These are phyloP conservation scores for Patella ulyssiponensis DNA, from an alignment of 2,888 invertebrate species.

Conservation along the genomic window DNA sequence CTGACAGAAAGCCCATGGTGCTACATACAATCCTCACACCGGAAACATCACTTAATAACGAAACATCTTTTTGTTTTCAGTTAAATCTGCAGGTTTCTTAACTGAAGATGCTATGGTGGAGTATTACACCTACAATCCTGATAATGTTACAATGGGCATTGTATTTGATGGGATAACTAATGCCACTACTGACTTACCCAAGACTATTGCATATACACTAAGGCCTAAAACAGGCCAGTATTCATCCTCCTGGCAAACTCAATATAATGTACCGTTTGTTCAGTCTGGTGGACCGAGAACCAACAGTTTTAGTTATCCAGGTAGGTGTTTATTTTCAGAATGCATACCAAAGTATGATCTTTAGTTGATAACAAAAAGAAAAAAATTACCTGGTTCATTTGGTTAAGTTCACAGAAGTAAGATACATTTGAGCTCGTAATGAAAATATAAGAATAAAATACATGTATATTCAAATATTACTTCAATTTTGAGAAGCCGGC, in stretches of 20 bases:
- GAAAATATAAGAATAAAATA: too few relatives aligned
- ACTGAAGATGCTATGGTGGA: conserved; percentile 66
- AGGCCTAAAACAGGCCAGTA: conserved; percentile 36
- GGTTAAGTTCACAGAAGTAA: too few relatives aligned
- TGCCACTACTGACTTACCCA: conserved; percentile 24
- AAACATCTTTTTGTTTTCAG: conserved; percentile 11
- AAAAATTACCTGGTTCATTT: too few relatives aligned
- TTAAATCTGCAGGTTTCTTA: conserved; percentile 54
- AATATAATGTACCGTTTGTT: conserved; percentile 38
- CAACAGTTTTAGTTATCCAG: too few relatives aligned
- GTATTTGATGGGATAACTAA: conserved; percentile 39
- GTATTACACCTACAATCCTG: conserved; percentile 35
- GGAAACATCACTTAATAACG: background rate
- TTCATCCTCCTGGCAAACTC: conserved; percentile 41
- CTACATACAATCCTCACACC: too few relatives aligned
- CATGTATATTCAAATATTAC: too few relatives aligned
- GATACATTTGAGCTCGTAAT: too few relatives aligned
- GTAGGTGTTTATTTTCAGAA: too few relatives aligned
- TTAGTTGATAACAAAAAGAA: too few relatives aligned
- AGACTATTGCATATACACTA: conserved; percentile 36
- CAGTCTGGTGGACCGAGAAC: conserved; percentile 39
- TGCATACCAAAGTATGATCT: too few relatives aligned
- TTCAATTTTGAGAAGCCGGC: too few relatives aligned
- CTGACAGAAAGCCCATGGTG: too few relatives aligned
- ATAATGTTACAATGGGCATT: conserved; percentile 27